Evolutionary conservation across 2,888 invertebrate species (phyloP).

Genomic region (Meganola albula): DNA sequence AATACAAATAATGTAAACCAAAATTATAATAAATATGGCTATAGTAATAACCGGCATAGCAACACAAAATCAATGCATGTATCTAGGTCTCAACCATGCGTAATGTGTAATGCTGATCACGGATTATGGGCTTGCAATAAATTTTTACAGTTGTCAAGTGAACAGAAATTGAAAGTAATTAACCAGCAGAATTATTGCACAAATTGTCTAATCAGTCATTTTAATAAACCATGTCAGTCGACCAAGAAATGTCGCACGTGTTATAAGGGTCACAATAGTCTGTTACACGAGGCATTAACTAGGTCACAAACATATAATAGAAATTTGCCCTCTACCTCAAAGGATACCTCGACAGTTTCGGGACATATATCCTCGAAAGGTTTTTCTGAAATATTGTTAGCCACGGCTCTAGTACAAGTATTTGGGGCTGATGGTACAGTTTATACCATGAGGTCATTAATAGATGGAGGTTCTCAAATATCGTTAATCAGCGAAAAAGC

Average conservation of each 20-base stretch:
- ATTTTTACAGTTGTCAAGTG: constrained; percentile 3
- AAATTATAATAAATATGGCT: too few species aligned
- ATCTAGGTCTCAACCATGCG: background rate
- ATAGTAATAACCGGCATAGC: too few species aligned
- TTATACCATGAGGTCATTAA: constrained; percentile 1
- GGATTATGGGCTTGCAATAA: background rate
- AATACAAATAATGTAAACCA: too few species aligned
- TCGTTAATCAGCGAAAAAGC: constrained; percentile 4
- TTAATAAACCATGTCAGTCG: constrained; percentile 1
- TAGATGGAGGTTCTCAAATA: constrained; percentile 6
- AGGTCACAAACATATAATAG: too few species aligned
- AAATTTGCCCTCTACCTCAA: too few species aligned
- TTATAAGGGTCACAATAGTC: background rate
- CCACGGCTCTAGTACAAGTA: background rate
- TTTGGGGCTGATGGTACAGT: constrained; percentile 1
- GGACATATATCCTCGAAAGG: background rate
- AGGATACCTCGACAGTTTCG: background rate
- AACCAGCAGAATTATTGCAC: background rate
- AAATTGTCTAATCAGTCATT: constrained; percentile 3
- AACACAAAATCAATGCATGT: too few species aligned
- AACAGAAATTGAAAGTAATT: background rate
- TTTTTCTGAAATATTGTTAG: background rate
- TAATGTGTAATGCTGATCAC: constrained; percentile 1
- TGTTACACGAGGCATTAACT: background rate
- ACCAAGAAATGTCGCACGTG: constrained; percentile 3